These are phyloP conservation scores for Chloromyia formosa DNA, from an alignment of 2,888 invertebrate species.

Conservation along the genomic window DNA sequence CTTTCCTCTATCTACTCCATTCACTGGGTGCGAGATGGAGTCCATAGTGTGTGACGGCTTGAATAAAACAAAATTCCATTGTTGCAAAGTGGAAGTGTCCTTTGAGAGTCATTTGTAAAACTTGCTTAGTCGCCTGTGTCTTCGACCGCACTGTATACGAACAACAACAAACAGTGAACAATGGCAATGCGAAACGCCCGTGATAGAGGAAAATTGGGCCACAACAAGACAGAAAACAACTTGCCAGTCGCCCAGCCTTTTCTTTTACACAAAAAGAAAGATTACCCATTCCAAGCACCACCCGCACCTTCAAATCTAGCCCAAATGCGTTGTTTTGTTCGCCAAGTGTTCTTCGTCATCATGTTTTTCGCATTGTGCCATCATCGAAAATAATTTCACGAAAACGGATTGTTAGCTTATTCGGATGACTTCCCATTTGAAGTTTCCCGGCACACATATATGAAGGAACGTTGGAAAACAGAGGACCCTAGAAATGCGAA, in stretches of 20 bases:
- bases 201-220: conserved; percentile 27
- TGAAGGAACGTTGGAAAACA: background rate
- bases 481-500: conserved; percentile 13
- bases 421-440: conserved; percentile 28
- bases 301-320: too few relatives aligned
- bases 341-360: background rate
- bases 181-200: conserved; percentile 14
- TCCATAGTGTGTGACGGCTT: background rate
- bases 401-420: conserved; percentile 32
- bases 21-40: background rate
- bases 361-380: background rate
- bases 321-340: background rate
- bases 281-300: background rate
- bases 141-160: too few relatives aligned
- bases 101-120: conserved; percentile 45
- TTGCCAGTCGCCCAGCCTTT: background rate
- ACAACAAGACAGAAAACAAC: conserved; percentile 18
- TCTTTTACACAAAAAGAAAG: conserved; percentile 7
- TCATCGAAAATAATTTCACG: conserved; percentile 37
- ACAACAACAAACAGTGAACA: conserved; percentile 34
- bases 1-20: background rate
- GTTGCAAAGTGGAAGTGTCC: conserved; percentile 46
- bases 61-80: conserved; percentile 47
- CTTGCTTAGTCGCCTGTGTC: conserved; percentile 42
- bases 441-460: background rate